Base-by-base conservation (phyloP, 1,140 invertebrate species). In the Euglossa dilemma region DNA sequence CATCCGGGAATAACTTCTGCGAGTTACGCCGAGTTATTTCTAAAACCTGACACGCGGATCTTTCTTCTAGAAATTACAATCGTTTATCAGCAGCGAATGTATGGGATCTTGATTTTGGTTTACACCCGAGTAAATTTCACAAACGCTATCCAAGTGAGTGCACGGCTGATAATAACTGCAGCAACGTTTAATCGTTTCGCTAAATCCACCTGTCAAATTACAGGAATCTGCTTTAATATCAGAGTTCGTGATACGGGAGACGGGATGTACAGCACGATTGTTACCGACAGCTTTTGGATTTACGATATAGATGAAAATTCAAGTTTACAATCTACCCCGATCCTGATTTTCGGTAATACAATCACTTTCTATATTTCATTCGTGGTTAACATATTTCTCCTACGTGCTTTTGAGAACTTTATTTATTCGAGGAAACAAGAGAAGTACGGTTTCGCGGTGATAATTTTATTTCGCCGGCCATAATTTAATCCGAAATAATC, bases 181-280 rank as follows among this genome's bases (percentile, higher is more conserved):
- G 9, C 18, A 5, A 43, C 3, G 43, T 20, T 36, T 43, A 23
- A 66, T 66, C 43, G 47, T 52, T 71, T 28, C 7, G 50, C 8
- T 50, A 18, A 54, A 52, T 20, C 54, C 50, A 20, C 45, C 36
- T n/a, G 71, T 43, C 23, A 5, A 56, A n/a, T 45, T 20, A 12
- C 23, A 45, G 71, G n/a, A 73, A 45, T 73, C 14, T 14, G 36
- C 23, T 57, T 57, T 73, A 73, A 57, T n/a, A 57, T 20, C 66
- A 69, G 16, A 69, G 45, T 73, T 73, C 36, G 6, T n/a, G 6
- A 5, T 12, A 36, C 50, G 28, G 28, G 0, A 14, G 7, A 73
- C 23, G 20, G 23, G 25, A 63, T 63, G 12, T 11, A n/a, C 43
- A n/a, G 43, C 20, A 20, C 20, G 20, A 18, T 50, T 72, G 70